Evolutionary conservation across 2,888 invertebrate species (phyloP).

Genomic region (Drosophila mayaguana): DNA sequence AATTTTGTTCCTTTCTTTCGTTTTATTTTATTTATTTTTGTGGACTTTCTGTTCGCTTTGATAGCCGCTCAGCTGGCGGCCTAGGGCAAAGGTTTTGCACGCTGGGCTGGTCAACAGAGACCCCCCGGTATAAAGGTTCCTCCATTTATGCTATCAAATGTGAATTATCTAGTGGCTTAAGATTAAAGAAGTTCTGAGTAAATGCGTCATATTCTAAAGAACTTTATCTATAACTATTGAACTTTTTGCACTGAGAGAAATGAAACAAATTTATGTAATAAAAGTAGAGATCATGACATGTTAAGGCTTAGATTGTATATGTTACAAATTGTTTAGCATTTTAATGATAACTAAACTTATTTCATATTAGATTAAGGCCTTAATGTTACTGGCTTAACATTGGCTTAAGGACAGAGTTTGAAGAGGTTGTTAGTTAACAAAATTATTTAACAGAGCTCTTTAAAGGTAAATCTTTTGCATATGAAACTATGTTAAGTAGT

Average conservation of each 20-base stretch:
- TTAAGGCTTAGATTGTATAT: no score
- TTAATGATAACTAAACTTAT: no score
- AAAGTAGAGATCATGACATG: no score
- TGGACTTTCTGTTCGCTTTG: slow-evolving; percentile 9
- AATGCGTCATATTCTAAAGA: background rate
- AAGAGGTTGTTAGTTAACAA: background rate
- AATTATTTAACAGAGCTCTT: background rate
- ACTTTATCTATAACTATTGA: background rate
- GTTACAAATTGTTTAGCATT: no score
- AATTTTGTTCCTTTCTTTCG: background rate
- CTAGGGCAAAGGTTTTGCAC: slow-evolving; percentile 48
- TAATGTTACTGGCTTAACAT: background rate
- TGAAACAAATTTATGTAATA: background rate
- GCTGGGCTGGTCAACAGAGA: slow-evolving; percentile 23
- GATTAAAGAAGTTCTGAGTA: slow-evolving; percentile 30
- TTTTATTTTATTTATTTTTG: background rate
- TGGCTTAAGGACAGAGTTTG: background rate
- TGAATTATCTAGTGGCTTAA: slow-evolving; percentile 32
- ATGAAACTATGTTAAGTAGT: background rate
- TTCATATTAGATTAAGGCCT: no score
- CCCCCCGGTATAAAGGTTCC: slow-evolving; percentile 2
- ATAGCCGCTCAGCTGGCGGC: slow-evolving; percentile 33
- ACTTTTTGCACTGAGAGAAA: slow-evolving; percentile 2
- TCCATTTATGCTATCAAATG: slow-evolving; percentile 31
- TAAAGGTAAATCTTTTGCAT: background rate